These are phyloP conservation scores for Eristalinus sepulchralis DNA, from an alignment of 2,888 invertebrate genomes.

Conservation along the genomic window DNA sequence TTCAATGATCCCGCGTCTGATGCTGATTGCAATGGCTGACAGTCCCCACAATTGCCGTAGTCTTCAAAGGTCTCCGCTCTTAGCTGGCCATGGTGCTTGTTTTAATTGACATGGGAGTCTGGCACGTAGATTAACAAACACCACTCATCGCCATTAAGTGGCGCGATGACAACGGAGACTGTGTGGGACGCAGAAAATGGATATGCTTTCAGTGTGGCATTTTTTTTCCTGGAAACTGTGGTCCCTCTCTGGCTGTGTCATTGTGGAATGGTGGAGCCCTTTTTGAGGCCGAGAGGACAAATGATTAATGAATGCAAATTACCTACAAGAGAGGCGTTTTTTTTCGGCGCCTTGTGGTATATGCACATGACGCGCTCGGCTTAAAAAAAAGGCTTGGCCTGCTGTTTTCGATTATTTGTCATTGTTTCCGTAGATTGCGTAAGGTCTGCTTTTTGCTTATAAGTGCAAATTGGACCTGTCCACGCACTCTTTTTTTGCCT, in stretches of 20 bases:
- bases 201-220: conserved; percentile 15
- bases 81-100: not conserved
- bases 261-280: conserved; percentile 11
- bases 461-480: not conserved
- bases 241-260: conserved; percentile 5
- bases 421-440: not conserved
- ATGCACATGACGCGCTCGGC: conserved; percentile 5
- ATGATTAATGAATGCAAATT: conserved; percentile 47
- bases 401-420: too few relatives aligned
- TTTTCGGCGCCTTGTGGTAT: not conserved
- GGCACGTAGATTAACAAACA: conserved; percentile 22
- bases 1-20: not conserved
- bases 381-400: not conserved
- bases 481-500: too few relatives aligned
- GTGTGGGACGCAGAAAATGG: conserved; percentile 37
- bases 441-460: not conserved
- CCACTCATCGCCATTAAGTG: conserved; percentile 17
- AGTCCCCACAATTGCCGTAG: not conserved
- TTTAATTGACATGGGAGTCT: conserved; percentile 18
- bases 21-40: not conserved
- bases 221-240: not conserved
- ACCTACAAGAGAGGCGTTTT: conserved; percentile 20
- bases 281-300: not conserved
- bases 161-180: conserved; percentile 18
- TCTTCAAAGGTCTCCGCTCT: not conserved